Evolutionary conservation across 2,888 invertebrate genomes (phyloP).

Genomic region (Nineta flava): DNA sequence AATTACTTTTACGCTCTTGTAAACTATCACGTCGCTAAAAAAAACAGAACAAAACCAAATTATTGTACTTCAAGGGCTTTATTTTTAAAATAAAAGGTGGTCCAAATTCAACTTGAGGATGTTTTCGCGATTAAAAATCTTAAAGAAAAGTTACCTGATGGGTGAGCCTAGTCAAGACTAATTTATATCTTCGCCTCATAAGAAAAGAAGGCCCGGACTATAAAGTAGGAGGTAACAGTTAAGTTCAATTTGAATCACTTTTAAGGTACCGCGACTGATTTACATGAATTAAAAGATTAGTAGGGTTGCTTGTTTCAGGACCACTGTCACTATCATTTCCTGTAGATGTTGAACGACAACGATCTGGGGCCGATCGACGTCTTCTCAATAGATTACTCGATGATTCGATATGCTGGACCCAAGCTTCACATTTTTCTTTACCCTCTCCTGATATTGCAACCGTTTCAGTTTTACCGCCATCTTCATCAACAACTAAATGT

Average conservation of each 20-base stretch:
- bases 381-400: constrained; percentile 3
- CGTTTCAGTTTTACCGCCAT: constrained; percentile 1
- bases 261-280: no score
- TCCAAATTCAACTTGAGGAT: neutral
- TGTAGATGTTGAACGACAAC: neutral
- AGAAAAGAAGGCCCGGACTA: no score
- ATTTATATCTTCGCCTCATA: no score
- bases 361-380: neutral
- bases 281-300: neutral
- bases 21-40: neutral
- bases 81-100: no score
- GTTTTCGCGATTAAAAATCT: neutral
- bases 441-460: constrained; percentile 10
- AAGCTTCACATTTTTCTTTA: constrained; percentile 10
- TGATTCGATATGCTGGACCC: constrained; percentile 12
- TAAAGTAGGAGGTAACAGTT: no score
- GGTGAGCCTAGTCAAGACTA: no score
- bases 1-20: neutral
- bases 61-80: no score
- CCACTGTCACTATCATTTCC: neutral
- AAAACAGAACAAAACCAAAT: neutral
- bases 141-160: no score
- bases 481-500: neutral
- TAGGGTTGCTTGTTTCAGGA: neutral
- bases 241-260: no score